phyloP scores from a whole-genome alignment of 2,888 invertebrate genomes.

The Drosophila diplacantha region DNA sequence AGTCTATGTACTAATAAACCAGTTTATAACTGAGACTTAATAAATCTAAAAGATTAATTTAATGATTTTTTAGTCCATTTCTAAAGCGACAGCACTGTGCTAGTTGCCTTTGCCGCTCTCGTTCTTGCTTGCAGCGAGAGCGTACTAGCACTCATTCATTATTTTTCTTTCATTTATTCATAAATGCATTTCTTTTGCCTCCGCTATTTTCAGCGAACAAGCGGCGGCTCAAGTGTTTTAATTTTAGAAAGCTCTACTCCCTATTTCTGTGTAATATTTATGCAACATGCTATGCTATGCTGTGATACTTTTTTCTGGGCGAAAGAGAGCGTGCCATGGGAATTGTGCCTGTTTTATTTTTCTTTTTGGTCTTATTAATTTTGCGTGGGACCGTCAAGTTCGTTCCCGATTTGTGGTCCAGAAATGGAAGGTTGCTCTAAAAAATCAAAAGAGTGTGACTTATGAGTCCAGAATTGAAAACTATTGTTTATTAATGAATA shows the following conservation, averaged over 20 bases:
- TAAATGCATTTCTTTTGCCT: conserved; percentile 58
- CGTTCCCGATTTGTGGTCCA: conserved; percentile 36
- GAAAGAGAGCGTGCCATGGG: conserved; percentile 47
- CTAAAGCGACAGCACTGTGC: conserved; percentile 39
- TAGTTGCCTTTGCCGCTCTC: conserved; percentile 35
- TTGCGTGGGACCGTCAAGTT: conserved; percentile 53
- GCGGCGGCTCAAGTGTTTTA: conserved; percentile 50
- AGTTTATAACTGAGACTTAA: not conserved
- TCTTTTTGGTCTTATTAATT: conserved; percentile 13
- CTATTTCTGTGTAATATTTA: conserved; percentile 48
- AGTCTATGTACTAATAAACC: not conserved
- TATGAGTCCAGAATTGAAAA: conserved; percentile 33
- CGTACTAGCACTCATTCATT: conserved; percentile 45
- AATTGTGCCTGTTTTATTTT: conserved; percentile 10
- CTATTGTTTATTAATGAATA: conserved; percentile 50
- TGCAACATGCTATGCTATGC: conserved; percentile 60
- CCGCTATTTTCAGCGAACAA: conserved; percentile 51
- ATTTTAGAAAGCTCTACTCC: conserved; percentile 64
- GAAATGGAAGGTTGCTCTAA: conserved; percentile 28
- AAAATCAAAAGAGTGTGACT: conserved; percentile 40
- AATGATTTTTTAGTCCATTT: not conserved
- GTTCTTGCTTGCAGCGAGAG: conserved; percentile 14
- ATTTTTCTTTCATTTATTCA: conserved; percentile 55
- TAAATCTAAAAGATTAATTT: not conserved
- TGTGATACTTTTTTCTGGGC: conserved; percentile 17